Evolutionary conservation across 2,113 vertebrate genomes (phyloP), one percentile per base, ranked within the genome.

Genomic region (Sisor rabdophorus): DNA sequence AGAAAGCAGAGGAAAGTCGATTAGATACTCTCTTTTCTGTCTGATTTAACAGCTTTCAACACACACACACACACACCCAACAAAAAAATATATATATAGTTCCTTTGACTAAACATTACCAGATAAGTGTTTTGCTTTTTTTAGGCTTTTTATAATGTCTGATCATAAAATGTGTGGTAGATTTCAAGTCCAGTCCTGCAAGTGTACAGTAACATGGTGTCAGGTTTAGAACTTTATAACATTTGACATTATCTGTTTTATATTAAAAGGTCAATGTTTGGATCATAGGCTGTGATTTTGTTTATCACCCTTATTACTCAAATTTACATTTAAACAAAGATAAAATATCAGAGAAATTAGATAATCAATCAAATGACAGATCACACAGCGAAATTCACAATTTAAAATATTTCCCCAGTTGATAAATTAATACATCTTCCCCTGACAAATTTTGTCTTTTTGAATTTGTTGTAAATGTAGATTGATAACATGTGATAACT

Each of bases 31-130:
- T 77, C 80, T 79, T 40, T 73, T 72, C 54, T 60, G 44, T 70
- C 73, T 81, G 80, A 80, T 82, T 83, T 44, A 74, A 87, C 72
- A 56, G 56, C 61, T 83, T 81, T 28, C 53, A 26, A 7, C 72
- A 82, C 82, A 81, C 83, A 81, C 73, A 76, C 78, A 19, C 56
- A 82, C 78, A 72, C 79, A 83, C 65, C 32, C 32, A 4, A 81
- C 83, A 83, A 69, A 75, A 79, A 77, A 61, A 71, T 77, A 80
- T 80, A 81, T 85, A 83, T 80, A 81, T 85, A 83, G 61, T 67
- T 69, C 74, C 83, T 85, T 86, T 44, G 86, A 87, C 87, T 88
- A 91, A 90, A 90, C 90, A 90, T 87, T 83, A 80, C 85, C 40
- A 86, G 87, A 89, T 90, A 90, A 89, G n/a, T 30, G 55, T 20